Evolutionary conservation across 1,140 invertebrate genomes (phyloP).

Genomic region (Hormaphis cornu): DNA sequence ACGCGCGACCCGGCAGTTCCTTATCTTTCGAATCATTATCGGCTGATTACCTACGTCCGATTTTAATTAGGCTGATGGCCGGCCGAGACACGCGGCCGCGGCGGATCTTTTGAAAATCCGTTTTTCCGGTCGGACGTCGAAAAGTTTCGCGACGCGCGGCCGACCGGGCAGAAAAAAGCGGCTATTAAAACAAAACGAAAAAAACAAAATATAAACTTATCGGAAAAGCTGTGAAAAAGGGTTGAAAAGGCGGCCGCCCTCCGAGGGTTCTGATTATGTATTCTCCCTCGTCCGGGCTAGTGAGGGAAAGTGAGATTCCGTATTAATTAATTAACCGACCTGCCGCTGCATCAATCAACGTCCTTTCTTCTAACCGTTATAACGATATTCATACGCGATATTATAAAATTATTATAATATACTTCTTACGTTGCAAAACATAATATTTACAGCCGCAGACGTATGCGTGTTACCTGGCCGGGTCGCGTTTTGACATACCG

Average conservation of each 20-base stretch:
- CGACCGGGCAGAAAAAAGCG: background rate
- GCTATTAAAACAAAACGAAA: background rate
- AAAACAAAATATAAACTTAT: constrained; percentile 19
- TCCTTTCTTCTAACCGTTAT: constrained; percentile 16
- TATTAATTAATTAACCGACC: constrained; percentile 29
- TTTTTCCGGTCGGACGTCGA: constrained; percentile 30
- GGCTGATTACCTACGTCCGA: constrained; percentile 10
- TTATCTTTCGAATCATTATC: constrained; percentile 20
- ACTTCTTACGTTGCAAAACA: background rate
- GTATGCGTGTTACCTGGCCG: background rate
- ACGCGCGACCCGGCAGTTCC: background rate
- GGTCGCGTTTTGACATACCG: background rate
- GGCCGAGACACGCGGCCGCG: background rate
- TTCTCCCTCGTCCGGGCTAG: too few relatives aligned
- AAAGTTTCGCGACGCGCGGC: background rate
- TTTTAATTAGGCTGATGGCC: constrained; percentile 29
- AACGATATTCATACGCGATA: background rate
- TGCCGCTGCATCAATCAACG: constrained; percentile 27
- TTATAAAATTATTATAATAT: constrained; percentile 5
- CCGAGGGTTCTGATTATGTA: constrained; percentile 15
- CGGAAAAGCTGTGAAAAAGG: constrained; percentile 31
- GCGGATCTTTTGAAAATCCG: constrained; percentile 14
- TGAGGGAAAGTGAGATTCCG: constrained; percentile 22
- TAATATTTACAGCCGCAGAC: background rate
- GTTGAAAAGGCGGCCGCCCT: constrained; percentile 16